A percentile compares a stretch with the other conserved stretches of the same genome.
These are phyloP conservation scores for Ectobius pallidus DNA, from an alignment of 2,888 invertebrate species.

Conservation along the genomic window DNA sequence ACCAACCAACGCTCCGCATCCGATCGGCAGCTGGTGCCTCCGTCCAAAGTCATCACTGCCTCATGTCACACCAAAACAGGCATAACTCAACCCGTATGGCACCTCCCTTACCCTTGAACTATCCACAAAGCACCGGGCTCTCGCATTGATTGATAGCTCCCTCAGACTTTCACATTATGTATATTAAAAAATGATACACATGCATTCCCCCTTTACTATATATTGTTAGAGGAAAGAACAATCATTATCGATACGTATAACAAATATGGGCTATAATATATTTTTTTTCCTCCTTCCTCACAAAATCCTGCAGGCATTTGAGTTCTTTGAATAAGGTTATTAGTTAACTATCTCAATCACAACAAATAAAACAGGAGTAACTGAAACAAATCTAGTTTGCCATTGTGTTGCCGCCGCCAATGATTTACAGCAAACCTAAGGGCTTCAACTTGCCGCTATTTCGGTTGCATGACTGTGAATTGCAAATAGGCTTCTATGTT, in stretches of 20 bases:
- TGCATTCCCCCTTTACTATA: not conserved
- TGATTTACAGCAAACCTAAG: too few species aligned
- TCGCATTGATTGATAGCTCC: not conserved
- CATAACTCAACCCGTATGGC: not conserved
- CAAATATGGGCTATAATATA: too few species aligned
- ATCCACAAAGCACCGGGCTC: not conserved
- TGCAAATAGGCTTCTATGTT: too few species aligned
- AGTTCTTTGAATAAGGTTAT: not conserved
- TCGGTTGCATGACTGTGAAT: too few species aligned
- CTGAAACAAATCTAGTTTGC: too few species aligned
- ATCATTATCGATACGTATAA: not conserved
- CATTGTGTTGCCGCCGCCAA: too few species aligned
- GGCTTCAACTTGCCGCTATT: too few species aligned
- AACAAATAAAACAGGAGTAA: too few species aligned
- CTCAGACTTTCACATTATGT: not conserved
- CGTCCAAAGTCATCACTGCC: not conserved
- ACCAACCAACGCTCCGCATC: slow-evolving; percentile 20
- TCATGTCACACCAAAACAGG: slow-evolving; percentile 5
- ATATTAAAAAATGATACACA: too few species aligned
- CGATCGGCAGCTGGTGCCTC: slow-evolving; percentile 22
- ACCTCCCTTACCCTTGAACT: not conserved
- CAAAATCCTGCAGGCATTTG: not conserved
- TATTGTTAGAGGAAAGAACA: not conserved
- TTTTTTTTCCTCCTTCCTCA: too few species aligned
- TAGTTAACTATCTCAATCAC: not conserved